phyloP scores from a whole-genome alignment of 2,113 vertebrate species.

The Sinosuthora webbiana region DNA sequence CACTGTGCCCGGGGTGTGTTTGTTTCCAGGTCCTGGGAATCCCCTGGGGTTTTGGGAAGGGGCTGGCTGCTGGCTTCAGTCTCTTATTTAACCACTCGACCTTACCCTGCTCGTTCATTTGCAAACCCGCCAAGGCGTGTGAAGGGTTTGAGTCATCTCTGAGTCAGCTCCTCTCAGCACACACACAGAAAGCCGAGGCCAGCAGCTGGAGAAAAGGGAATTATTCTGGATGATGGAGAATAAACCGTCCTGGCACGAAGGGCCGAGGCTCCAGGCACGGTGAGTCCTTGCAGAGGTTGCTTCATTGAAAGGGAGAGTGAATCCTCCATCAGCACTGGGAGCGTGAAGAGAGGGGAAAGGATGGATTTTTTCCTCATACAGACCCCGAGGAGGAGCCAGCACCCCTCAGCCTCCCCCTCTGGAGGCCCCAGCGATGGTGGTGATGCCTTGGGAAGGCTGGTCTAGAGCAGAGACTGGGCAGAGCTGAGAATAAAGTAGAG shows the following conservation, averaged over 20 bases:
- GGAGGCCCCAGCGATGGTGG: fast-evolving
- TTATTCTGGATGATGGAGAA: neutral
- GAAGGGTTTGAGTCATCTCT: neutral
- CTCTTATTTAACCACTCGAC: neutral
- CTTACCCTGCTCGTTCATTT: neutral
- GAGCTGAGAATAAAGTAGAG: neutral
- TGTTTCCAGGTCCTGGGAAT: neutral
- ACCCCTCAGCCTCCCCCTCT: neutral
- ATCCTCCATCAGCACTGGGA: neutral
- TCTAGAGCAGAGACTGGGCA: neutral
- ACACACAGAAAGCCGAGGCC: neutral
- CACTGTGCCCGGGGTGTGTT: neutral
- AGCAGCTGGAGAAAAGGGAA: neutral
- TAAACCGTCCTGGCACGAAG: neutral
- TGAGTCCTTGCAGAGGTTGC: neutral
- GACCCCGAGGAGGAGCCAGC: neutral
- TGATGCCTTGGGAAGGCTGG: neutral
- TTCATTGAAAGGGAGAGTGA: neutral
- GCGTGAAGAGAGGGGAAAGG: neutral
- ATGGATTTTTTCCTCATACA: neutral
- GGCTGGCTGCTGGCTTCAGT: neutral
- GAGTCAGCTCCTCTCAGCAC: neutral
- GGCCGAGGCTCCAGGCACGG: neutral
- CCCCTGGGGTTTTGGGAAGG: neutral
- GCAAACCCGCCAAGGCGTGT: neutral